Percentiles rank a stretch among this genome's conserved stretches.
These are phyloP conservation scores for Ciona savignyi DNA, from an alignment of 23 tunicate species.

Conservation along the genomic window DNA sequence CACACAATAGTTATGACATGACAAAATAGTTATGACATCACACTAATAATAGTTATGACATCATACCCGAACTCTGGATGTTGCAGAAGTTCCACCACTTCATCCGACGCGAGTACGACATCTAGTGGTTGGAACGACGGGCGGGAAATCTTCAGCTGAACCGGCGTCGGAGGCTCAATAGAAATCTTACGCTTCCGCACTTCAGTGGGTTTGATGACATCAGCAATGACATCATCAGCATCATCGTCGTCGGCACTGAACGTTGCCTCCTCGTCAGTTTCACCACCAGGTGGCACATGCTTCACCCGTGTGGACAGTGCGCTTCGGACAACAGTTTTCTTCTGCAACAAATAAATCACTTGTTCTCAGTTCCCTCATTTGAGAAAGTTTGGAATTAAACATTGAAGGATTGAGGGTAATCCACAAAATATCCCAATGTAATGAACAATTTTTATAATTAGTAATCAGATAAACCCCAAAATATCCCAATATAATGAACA, in stretches of 20 bases:
- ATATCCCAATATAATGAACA: too few relatives aligned
- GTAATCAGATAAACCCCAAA: too few relatives aligned
- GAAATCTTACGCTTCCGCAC: slow-evolving; percentile 16
- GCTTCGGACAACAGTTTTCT: neutral
- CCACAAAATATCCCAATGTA: too few relatives aligned
- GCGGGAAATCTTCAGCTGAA: slow-evolving; percentile 23
- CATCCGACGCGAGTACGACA: slow-evolving; percentile 32
- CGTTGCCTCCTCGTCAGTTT: slow-evolving; percentile 42
- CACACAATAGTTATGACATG: too few relatives aligned
- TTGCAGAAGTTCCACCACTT: slow-evolving; percentile 32
- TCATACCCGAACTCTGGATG: slow-evolving; percentile 83
- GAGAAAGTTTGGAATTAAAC: too few relatives aligned
- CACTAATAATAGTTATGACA: too few relatives aligned
- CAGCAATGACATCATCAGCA: neutral
- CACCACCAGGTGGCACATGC: neutral
- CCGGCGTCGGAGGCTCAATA: slow-evolving; percentile 3
- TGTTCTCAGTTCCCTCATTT: too few relatives aligned
- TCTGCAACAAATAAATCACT: too few relatives aligned
- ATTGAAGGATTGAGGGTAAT: too few relatives aligned
- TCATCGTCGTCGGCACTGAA: slow-evolving; percentile 65
- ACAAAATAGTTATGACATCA: too few relatives aligned
- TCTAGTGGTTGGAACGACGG: slow-evolving; percentile 77
- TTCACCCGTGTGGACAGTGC: neutral
- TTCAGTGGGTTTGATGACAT: neutral
- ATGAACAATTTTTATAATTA: too few relatives aligned